Evolutionary conservation across 2,888 invertebrate genomes (phyloP), one percentile per base, ranked within the genome.

Genomic region (Drosophila siamana): DNA sequence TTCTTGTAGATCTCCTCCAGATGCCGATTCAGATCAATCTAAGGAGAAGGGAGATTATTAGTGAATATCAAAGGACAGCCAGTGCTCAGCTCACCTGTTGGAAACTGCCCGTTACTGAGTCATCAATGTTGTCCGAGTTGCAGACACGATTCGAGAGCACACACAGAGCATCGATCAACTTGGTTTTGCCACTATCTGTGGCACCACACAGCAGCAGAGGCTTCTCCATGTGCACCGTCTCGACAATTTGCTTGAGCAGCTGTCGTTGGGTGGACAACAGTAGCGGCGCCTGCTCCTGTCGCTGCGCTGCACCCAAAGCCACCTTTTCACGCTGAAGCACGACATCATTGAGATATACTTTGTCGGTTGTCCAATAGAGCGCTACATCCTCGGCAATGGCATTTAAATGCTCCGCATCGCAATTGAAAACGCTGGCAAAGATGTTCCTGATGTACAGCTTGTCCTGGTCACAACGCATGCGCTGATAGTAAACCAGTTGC

Each of bases 141-240:
- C 91, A 92, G 4, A 81, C 62, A 19, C 88, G 89, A 78, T 92
- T 92, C 2, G 90, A 89, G 0, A 92, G 76, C 4, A 81, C 83
- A 48, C 93, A 92, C 11, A 92, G 73, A 0, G 89, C 72, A 72
- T 92, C 90, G 4, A 92, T 89, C 0, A 91, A 56, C 78, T 92
- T 92, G 2, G 92, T 92, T 75, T 92, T 92, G 13, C 93, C 93
- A 9, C 91, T 86, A 63, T 92, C 92, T 0, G 90, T 90, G 2
- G 92, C 77, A 0, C 93, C 92, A 56, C 92, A 92, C 3, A 92
- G 71, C 86, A 99, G 96, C 0, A 97, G 93, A 92, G 99, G 95
- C 97, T 99, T 99, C 89, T 97, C 96, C 95, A 97, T 96, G 82
- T 96, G 94, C 5, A 98, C 94, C 91, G 98, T 98, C 80, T 97